Evolutionary conservation across 2,888 invertebrate species (phyloP).

Genomic region (Phanerotoma sp.): DNA sequence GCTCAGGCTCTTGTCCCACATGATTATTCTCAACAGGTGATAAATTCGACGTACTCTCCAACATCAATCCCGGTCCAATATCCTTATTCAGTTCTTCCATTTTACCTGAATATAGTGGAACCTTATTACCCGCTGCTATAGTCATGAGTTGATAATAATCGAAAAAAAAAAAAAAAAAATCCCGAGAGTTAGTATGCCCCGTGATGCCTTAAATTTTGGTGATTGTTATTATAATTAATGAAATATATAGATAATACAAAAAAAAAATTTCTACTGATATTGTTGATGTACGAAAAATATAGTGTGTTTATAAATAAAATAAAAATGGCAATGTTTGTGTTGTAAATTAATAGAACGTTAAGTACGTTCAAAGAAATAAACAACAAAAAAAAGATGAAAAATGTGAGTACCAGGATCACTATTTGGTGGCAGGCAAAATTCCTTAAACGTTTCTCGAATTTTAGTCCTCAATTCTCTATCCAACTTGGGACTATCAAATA

Average conservation of each 20-base stretch:
- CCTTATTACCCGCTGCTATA: conserved; percentile 53
- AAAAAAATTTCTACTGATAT: no score
- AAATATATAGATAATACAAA: no score
- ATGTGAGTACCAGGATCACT: conserved; percentile 59
- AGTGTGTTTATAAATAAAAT: no score
- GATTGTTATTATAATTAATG: no score
- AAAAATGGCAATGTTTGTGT: no score
- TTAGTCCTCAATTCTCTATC: conserved; percentile 81
- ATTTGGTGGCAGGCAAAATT: conserved; percentile 72
- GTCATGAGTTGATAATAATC: no score
- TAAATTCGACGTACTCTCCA: conserved; percentile 43
- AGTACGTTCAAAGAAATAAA: no score
- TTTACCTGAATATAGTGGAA: conserved; percentile 56
- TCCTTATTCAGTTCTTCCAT: conserved; percentile 55
- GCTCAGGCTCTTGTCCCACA: conserved; percentile 64
- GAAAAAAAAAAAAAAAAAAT: conserved; percentile 18
- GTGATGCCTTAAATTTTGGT: no score
- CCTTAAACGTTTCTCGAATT: conserved; percentile 88
- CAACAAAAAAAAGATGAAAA: background rate
- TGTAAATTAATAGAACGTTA: no score
- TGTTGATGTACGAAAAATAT: no score
- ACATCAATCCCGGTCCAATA: conserved; percentile 43
- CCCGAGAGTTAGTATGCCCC: no score
- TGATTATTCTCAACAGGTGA: conserved; percentile 57
- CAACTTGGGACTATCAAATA: conserved; percentile 85